phyloP scores from a whole-genome alignment of 1,140 invertebrate species.

The Lethrus apterus region DNA sequence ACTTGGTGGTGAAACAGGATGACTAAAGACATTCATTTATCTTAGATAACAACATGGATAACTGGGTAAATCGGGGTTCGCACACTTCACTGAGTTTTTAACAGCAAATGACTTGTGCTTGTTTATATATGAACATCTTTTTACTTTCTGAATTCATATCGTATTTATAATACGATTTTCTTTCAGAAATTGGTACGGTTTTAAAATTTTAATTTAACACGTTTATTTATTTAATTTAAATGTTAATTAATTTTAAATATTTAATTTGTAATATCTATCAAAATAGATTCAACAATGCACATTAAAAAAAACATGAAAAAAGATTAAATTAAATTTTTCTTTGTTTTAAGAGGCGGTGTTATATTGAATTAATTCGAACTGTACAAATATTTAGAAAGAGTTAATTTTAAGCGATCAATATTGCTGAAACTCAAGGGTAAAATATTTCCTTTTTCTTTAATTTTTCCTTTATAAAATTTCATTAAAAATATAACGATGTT shows the following conservation, averaged over 20 bases:
- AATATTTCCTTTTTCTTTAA: too few species aligned
- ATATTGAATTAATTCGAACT: too few species aligned
- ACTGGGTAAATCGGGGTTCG: constrained; percentile 29
- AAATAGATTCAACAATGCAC: too few species aligned
- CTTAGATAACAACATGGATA: constrained; percentile 28
- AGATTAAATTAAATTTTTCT: too few species aligned
- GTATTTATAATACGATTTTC: not conserved
- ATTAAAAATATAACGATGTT: too few species aligned
- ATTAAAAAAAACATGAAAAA: too few species aligned
- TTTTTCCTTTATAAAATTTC: too few species aligned
- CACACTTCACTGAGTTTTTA: constrained; percentile 2
- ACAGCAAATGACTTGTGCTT: not conserved
- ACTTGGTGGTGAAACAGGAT: constrained; percentile 24
- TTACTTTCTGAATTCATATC: constrained; percentile 1
- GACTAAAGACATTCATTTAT: constrained; percentile 23
- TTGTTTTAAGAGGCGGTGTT: too few species aligned
- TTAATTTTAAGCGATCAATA: too few species aligned
- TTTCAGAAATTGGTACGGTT: constrained; percentile 1
- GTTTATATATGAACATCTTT: not conserved
- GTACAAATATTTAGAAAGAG: too few species aligned
- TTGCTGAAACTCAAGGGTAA: too few species aligned
- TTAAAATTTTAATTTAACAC: constrained; percentile 12
- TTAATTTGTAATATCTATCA: too few species aligned
- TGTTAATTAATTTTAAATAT: constrained; percentile 10
- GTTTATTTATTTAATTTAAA: constrained; percentile 14